Conservation (phyloP, 2,888 invertebrate species). For the Lycophotia porphyrea region DNA sequence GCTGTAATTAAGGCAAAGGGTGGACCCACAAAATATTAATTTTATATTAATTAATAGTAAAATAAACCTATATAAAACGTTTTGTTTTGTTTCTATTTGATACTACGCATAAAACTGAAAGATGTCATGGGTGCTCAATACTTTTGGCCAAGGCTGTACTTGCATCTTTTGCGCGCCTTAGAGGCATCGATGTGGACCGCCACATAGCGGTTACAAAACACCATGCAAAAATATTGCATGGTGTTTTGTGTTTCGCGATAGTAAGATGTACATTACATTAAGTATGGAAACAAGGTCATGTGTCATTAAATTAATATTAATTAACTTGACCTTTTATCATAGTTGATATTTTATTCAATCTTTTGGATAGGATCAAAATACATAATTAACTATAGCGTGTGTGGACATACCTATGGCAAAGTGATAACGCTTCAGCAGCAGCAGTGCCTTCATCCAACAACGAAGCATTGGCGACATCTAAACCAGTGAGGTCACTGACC, state of each 20-base stretch:
- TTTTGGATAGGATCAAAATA: constrained; percentile 1
- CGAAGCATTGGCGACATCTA: constrained; percentile 99
- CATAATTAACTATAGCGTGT: background rate
- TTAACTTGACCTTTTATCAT: constrained; percentile 13
- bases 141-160: too few relatives aligned
- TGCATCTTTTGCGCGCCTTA: background rate
- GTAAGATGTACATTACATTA: background rate
- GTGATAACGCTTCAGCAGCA: constrained; percentile 98
- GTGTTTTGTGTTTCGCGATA: background rate
- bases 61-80: too few relatives aligned
- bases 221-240: background rate
- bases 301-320: background rate
- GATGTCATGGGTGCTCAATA: too few relatives aligned
- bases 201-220: background rate
- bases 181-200: background rate
- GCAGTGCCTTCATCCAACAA: constrained; percentile 98
- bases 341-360: constrained; percentile 17
- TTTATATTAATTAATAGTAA: too few relatives aligned
- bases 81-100: too few relatives aligned
- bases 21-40: too few relatives aligned
- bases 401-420: constrained; percentile 94
- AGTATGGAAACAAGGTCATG: background rate
- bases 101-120: too few relatives aligned
- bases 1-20: too few relatives aligned
- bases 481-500: constrained; percentile 98